These are phyloP conservation scores for Chloroclystis v-ata DNA, from an alignment of 2,888 invertebrate genomes.

Conservation along the genomic window DNA sequence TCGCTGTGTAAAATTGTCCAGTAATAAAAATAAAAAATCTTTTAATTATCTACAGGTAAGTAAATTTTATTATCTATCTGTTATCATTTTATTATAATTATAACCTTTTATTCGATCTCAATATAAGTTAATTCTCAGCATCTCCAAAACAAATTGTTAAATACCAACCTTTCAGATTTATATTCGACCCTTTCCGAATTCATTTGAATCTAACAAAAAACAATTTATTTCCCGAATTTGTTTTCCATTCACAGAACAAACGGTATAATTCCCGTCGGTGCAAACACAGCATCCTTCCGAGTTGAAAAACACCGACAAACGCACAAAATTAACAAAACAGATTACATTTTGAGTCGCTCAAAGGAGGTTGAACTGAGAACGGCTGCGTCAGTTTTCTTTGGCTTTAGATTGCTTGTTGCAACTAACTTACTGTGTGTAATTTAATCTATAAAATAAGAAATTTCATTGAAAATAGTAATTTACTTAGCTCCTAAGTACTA, in stretches of 20 bases:
- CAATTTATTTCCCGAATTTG: conserved; percentile 13
- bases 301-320: conserved; percentile 56
- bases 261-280: conserved; percentile 38
- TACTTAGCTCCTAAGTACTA: too few species aligned
- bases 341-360: conserved; percentile 64
- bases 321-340: conserved; percentile 73
- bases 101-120: too few species aligned
- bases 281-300: conserved; percentile 44
- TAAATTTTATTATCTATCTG: too few species aligned
- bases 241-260: conserved; percentile 33
- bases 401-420: not conserved
- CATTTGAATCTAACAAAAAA: conserved; percentile 6
- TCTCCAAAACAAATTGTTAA: too few species aligned
- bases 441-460: too few species aligned
- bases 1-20: too few species aligned
- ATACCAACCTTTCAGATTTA: not conserved
- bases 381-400: conserved; percentile 5
- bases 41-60: too few species aligned
- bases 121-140: too few species aligned
- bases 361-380: conserved; percentile 34
- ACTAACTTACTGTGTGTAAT: too few species aligned
- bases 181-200: not conserved
- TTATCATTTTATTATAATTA: too few species aligned
- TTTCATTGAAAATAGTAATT: too few species aligned
- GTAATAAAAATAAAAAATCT: too few species aligned